phyloP scores from a whole-genome alignment of 2,888 invertebrate species.

The Hybos culiciformis region DNA sequence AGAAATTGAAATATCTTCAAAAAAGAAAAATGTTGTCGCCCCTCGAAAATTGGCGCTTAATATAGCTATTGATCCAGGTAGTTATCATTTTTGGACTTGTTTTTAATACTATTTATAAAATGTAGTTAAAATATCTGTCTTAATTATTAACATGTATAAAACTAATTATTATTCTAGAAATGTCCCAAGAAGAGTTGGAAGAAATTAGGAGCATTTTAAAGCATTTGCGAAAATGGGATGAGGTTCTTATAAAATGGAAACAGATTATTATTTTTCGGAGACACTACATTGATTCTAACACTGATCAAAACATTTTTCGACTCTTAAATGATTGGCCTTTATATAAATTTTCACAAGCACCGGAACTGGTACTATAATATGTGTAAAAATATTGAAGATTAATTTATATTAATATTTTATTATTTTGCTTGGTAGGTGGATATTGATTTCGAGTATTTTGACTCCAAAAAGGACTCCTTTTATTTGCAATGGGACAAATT shows the following conservation, averaged over 20 bases:
- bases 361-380: conserved; percentile 1
- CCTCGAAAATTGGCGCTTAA: too few relatives aligned
- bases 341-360: conserved; percentile 1
- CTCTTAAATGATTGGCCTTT: conserved; percentile 1
- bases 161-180: too few relatives aligned
- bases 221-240: background rate
- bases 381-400: background rate
- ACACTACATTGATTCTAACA: too few relatives aligned
- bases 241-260: background rate
- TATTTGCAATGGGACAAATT: conserved; percentile 1
- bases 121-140: too few relatives aligned
- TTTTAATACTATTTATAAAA: too few relatives aligned
- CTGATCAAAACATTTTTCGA: background rate
- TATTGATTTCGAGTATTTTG: background rate
- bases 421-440: background rate
- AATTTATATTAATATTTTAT: background rate
- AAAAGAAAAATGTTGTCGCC: too few relatives aligned
- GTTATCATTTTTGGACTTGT: too few relatives aligned
- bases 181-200: background rate
- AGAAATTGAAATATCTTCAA: too few relatives aligned
- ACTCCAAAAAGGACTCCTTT: background rate
- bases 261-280: background rate
- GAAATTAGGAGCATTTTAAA: background rate
- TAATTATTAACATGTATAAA: too few relatives aligned
- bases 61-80: too few relatives aligned